Percentiles rank a stretch among this genome's conserved stretches.
Evolutionary conservation across 2,888 invertebrate genomes (phyloP).

Genomic region (Ochropacha duplaris): DNA sequence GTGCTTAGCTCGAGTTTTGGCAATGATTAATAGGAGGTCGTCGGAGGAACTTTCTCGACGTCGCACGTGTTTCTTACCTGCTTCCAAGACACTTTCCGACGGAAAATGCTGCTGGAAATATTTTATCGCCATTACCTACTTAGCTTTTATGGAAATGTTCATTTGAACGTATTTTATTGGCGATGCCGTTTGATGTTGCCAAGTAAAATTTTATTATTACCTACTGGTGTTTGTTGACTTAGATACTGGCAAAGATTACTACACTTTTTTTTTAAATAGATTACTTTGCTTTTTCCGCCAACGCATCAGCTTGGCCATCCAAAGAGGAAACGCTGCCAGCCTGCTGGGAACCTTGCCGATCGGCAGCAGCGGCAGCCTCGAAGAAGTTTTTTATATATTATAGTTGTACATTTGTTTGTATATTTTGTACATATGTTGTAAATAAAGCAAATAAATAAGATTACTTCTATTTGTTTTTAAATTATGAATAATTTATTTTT

Average conservation of each 20-base stretch:
- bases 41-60: slow-evolving; percentile 25
- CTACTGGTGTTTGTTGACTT: background rate
- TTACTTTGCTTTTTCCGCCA: too few species aligned
- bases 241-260: background rate
- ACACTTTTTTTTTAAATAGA: background rate
- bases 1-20: slow-evolving; percentile 38
- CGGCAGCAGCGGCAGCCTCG: too few species aligned
- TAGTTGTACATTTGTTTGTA: too few species aligned
- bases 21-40: slow-evolving; percentile 53
- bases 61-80: slow-evolving; percentile 33
- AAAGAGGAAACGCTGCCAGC: too few species aligned
- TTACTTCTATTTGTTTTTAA: too few species aligned
- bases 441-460: too few species aligned
- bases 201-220: slow-evolving; percentile 9
- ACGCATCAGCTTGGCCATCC: too few species aligned
- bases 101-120: slow-evolving; percentile 24
- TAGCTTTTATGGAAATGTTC: slow-evolving; percentile 34
- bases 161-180: slow-evolving; percentile 23
- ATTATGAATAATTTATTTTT: too few species aligned
- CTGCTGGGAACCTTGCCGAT: too few species aligned
- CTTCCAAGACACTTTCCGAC: slow-evolving; percentile 18
- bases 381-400: too few species aligned
- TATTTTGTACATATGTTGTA: too few species aligned
- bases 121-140: slow-evolving; percentile 33
- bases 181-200: slow-evolving; percentile 1